Base-by-base conservation (phyloP, 2,113 vertebrate genomes). In the Corynorhinus townsendii region DNA sequence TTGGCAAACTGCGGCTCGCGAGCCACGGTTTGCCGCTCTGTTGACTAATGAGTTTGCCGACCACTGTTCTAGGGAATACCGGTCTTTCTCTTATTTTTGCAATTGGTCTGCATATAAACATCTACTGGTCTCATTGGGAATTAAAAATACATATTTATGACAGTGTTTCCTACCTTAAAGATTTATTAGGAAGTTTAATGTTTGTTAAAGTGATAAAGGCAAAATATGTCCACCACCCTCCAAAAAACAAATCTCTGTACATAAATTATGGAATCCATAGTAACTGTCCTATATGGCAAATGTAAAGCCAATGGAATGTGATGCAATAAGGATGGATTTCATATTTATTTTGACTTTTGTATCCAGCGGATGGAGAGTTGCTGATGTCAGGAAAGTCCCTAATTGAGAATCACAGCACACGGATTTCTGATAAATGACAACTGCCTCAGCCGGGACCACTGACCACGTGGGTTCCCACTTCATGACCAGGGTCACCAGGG, bases 371-470 rank as follows among this genome's bases (percentile, higher is more conserved):
- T 90, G 75, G 89, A 93, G 90, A 96, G 76, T 6, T 19, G 28
- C 68, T 73, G 77, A 47, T 79, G 54, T 89, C 47, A 87, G 66
- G 89, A 45, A 94, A 82, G 85, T 66, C n/a, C 33, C 38, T 86
- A 59, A 47, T 96, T 97, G 96, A 97, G 96, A 98, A 98, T 97
- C 97, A 97, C 82, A 96, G 97, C 93, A 96, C 95, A 75, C 64
- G 97, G 94, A 95, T 94, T 97, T 97, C 97, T 98, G 98, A 98
- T 98, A 98, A 98, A 98, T 96, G 97, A 95, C 17, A 98, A 95
- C 96, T 96, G 62, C 97, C 95, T 97, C 98, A 68, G 40, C 97
- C 86, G 95, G 97, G 97, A 96, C 94, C 77, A 0, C 16, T 97
- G 97, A 97, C 98, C 98, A 98, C 97, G 90, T 95, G 54, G 94